Conservation (phyloP, 2,113 vertebrate genomes). For the Chaetodon auriga region DNA sequence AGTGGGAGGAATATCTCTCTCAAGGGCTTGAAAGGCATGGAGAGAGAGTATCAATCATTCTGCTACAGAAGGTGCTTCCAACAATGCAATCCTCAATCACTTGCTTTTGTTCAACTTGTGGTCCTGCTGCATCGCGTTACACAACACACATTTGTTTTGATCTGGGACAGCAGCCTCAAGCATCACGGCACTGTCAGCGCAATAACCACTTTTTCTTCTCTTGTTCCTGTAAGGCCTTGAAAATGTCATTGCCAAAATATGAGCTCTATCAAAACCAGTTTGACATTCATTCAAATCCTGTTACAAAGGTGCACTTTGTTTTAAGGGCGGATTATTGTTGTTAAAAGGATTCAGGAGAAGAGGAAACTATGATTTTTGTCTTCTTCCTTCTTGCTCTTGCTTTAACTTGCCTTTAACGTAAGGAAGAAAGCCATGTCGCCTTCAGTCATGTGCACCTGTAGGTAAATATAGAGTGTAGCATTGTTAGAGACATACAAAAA, state of each 20-base stretch:
- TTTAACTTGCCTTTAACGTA: conserved; percentile 9
- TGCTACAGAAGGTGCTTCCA: conserved; percentile 44
- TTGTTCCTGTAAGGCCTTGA: conserved; percentile 46
- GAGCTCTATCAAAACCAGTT: conserved; percentile 43
- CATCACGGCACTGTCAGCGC: conserved; percentile 59
- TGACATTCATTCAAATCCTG: conserved; percentile 50
- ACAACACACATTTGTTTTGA: conserved; percentile 66
- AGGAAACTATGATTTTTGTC: background rate
- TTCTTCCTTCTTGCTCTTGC: background rate
- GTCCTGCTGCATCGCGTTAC: conserved; percentile 51
- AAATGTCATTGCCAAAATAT: conserved; percentile 47
- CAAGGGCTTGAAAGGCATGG: conserved; percentile 54
- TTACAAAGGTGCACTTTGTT: background rate
- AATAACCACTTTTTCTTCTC: conserved; percentile 38
- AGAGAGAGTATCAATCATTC: conserved; percentile 64
- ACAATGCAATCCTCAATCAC: conserved; percentile 52
- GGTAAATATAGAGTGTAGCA: background rate
- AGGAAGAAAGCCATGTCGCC: background rate
- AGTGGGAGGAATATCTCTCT: conserved; percentile 63
- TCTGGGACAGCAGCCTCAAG: conserved; percentile 55
- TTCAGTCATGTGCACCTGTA: background rate
- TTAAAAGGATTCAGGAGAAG: background rate
- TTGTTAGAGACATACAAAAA: conserved; percentile 16
- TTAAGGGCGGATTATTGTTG: background rate
- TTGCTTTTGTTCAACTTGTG: conserved; percentile 45